Evolutionary conservation across 1,140 invertebrate genomes (phyloP).

Genomic region (Procambarus clarkii): DNA sequence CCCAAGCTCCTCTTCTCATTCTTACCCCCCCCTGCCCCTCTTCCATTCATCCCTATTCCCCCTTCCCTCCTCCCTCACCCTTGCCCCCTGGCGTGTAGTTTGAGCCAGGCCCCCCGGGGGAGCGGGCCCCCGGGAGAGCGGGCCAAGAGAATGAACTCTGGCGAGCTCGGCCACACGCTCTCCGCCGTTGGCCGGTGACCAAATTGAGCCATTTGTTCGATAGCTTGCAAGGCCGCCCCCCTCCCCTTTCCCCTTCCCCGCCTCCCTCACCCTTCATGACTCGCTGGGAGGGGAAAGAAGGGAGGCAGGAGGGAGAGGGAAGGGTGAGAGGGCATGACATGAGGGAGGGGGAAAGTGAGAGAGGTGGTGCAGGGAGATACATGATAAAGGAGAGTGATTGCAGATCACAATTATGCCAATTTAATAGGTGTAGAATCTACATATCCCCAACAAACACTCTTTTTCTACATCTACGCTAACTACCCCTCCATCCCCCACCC

Average conservation of each 20-base stretch:
- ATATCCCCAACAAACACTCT: too few species aligned
- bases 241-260: too few species aligned
- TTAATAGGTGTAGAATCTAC: too few species aligned
- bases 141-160: slow-evolving; percentile 34
- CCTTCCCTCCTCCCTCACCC: not conserved
- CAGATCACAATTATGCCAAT: too few species aligned
- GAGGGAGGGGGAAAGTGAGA: not conserved
- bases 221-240: slow-evolving; percentile 15
- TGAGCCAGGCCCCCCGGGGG: too few species aligned
- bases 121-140: not conserved
- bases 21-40: not conserved
- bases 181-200: slow-evolving; percentile 25
- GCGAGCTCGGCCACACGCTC: not conserved
- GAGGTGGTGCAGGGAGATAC: not conserved
- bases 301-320: not conserved
- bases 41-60: not conserved
- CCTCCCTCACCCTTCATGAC: not conserved
- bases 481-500: too few species aligned
- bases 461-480: too few species aligned
- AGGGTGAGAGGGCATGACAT: not conserved
- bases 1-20: not conserved
- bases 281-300: not conserved
- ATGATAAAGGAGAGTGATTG: too few species aligned
- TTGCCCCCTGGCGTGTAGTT: not conserved
- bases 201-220: slow-evolving; percentile 57